phyloP scores from a whole-genome alignment of 1,140 invertebrate species.

The Pogonognathellus flavescens region DNA sequence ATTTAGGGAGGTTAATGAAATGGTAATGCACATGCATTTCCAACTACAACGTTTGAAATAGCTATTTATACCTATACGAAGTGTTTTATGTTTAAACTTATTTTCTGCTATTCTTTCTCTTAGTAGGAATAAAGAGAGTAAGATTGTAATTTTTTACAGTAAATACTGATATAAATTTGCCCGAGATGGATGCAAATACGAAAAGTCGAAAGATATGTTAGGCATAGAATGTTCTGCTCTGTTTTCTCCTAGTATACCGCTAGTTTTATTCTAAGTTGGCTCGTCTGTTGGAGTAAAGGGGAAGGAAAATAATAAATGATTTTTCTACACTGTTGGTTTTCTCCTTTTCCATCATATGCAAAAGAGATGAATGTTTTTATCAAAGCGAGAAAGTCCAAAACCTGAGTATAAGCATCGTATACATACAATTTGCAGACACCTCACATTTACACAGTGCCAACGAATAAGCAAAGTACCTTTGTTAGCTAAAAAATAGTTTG shows the following conservation, averaged over 20 bases:
- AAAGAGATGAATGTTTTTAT: constrained; percentile 50
- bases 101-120: no score
- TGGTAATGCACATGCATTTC: no score
- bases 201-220: constrained; percentile 39
- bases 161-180: constrained; percentile 43
- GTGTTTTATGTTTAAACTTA: background rate
- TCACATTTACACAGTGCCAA: background rate
- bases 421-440: background rate
- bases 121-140: no score
- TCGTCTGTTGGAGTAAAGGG: constrained; percentile 45
- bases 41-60: no score
- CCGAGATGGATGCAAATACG: constrained; percentile 43
- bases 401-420: background rate
- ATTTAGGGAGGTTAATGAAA: no score
- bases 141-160: background rate
- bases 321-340: constrained; percentile 64
- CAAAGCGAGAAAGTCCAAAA: constrained; percentile 16
- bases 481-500: background rate
- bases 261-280: constrained; percentile 24
- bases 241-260: constrained; percentile 1
- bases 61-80: background rate
- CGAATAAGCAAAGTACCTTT: background rate
- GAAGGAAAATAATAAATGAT: constrained; percentile 62
- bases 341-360: constrained; percentile 63
- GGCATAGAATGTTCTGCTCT: constrained; percentile 22